Conservation (phyloP, 2,888 invertebrate species). For the Ryuthela nishihirai region DNA sequence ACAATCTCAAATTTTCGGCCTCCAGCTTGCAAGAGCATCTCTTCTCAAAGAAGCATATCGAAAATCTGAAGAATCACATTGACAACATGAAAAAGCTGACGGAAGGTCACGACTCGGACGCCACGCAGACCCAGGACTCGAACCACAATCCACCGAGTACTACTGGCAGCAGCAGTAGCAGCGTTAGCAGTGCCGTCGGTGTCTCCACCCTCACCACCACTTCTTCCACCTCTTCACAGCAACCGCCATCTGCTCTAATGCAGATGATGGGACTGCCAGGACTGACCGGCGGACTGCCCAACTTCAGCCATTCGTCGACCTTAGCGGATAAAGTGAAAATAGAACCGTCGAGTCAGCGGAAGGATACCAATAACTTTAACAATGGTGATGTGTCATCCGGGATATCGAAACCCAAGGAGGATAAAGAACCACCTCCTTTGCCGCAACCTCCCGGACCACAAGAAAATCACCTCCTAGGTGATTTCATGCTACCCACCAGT, state of each 20-base stretch:
- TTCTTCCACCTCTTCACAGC: constrained; percentile 1
- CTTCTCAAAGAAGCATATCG: constrained; percentile 90
- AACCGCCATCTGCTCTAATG: constrained; percentile 2
- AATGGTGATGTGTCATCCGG: neutral
- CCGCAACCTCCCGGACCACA: constrained; percentile 39
- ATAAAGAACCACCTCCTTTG: constrained; percentile 15
- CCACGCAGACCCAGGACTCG: constrained; percentile 3
- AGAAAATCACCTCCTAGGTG: constrained; percentile 44
- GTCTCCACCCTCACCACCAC: neutral
- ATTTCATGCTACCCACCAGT: constrained; percentile 12
- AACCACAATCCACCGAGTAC: neutral
- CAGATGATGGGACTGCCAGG: constrained; percentile 9
- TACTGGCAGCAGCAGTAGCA: neutral
- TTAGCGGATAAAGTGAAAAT: constrained; percentile 1
- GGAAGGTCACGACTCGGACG: constrained; percentile 31
- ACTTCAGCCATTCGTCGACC: neutral
- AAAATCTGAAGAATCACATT: constrained; percentile 46
- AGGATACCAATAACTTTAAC: neutral
- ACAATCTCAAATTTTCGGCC: constrained; percentile 80
- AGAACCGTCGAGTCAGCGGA: constrained; percentile 1
- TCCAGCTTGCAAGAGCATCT: constrained; percentile 83
- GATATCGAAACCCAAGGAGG: neutral
- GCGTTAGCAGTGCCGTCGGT: neutral
- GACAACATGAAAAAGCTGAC: constrained; percentile 28
- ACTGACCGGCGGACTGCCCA: constrained; percentile 20